phyloP scores from a whole-genome alignment of 2,888 invertebrate genomes.

The Eupithecia vulgata region DNA sequence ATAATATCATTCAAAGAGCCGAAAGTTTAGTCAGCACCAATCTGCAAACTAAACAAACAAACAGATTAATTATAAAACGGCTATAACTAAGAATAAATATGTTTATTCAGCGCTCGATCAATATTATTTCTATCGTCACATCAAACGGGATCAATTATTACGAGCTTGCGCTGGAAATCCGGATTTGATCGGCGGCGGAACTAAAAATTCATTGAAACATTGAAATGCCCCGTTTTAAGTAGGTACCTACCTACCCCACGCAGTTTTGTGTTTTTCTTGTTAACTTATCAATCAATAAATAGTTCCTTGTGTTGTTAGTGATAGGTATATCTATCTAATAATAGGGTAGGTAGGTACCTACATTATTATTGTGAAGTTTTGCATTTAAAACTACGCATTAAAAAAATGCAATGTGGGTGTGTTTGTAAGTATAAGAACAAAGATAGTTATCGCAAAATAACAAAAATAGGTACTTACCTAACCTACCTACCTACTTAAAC shows the following conservation, averaged over 20 bases:
- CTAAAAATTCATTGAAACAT: neutral
- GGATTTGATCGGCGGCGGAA: neutral
- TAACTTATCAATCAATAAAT: neutral
- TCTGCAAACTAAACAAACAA: constrained; percentile 39
- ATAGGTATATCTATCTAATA: neutral
- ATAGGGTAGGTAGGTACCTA: no score
- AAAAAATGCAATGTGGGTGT: constrained; percentile 1
- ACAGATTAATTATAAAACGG: constrained; percentile 4
- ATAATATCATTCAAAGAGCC: neutral
- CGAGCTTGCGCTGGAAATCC: constrained; percentile 41
- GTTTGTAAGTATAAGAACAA: neutral
- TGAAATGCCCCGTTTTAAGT: neutral
- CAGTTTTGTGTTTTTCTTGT: neutral
- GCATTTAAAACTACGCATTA: no score
- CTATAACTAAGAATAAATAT: neutral
- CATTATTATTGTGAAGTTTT: no score
- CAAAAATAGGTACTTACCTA: neutral
- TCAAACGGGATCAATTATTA: constrained; percentile 60
- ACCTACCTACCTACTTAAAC: neutral
- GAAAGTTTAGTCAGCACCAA: constrained; percentile 14
- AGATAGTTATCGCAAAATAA: neutral
- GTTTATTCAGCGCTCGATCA: constrained; percentile 63
- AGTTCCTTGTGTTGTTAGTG: neutral
- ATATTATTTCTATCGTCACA: constrained; percentile 47
- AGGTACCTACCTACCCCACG: neutral